These are phyloP conservation scores for Cygnus atratus DNA, from an alignment of 2,113 vertebrate genomes.

Conservation along the genomic window DNA sequence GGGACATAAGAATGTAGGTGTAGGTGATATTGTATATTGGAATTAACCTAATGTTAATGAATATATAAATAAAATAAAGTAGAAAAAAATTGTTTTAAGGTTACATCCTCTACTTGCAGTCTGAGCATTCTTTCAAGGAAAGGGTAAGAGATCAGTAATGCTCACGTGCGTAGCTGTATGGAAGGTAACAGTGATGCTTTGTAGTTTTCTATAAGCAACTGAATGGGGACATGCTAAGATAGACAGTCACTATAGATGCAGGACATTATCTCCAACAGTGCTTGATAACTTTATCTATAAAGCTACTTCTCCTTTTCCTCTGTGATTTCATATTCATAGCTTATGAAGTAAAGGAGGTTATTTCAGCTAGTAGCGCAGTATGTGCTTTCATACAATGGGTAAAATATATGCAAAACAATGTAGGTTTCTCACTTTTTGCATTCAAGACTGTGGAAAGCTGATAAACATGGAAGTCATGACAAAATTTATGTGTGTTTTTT, in stretches of 20 bases:
- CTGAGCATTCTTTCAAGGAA: neutral
- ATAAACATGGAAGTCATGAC: neutral
- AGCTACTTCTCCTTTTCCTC: neutral
- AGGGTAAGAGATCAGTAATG: neutral
- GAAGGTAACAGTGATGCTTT: neutral
- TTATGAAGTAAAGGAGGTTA: neutral
- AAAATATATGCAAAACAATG: neutral
- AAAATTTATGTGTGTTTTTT: neutral
- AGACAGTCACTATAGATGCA: too few relatives aligned
- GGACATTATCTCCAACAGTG: neutral
- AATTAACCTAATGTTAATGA: neutral
- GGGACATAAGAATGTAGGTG: neutral
- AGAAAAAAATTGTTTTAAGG: neutral
- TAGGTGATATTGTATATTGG: neutral
- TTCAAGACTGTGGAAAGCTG: neutral
- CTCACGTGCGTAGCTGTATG: neutral
- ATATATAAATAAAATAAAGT: neutral
- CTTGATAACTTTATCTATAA: neutral
- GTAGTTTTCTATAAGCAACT: neutral
- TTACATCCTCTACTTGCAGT: neutral
- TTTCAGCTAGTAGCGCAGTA: neutral
- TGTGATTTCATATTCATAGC: neutral
- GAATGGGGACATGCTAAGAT: neutral
- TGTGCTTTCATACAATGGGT: neutral
- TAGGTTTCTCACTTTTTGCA: neutral